Conservation (phyloP, 2,113 vertebrate species). For the Pelvicachromis taeniatus region DNA sequence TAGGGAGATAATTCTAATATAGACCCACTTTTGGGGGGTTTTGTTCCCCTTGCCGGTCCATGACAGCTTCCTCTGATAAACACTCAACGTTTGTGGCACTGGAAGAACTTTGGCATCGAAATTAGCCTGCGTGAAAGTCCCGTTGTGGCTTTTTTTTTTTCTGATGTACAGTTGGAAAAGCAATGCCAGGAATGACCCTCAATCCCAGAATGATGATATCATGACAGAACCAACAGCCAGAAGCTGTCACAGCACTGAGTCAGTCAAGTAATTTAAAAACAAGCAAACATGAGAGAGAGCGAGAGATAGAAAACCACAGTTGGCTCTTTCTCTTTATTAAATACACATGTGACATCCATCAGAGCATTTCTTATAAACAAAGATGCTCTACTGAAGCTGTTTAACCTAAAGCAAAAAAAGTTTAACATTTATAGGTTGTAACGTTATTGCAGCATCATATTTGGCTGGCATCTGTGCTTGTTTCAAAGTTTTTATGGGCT, state of each 20-base stretch:
- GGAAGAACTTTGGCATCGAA: not conserved
- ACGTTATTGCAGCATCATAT: not conserved
- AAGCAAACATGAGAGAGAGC: not conserved
- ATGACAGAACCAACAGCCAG: not conserved
- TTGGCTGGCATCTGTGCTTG: not conserved
- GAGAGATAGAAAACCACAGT: not conserved
- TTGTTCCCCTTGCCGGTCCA: not conserved
- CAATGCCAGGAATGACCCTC: not conserved
- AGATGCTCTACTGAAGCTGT: not conserved
- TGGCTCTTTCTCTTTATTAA: not conserved
- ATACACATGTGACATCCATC: not conserved
- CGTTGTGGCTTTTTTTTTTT: not conserved
- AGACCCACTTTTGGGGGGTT: not conserved
- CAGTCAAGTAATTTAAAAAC: not conserved
- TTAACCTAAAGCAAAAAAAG: not conserved
- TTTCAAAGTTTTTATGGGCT: not conserved
- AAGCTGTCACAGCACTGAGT: not conserved
- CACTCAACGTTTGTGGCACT: not conserved
- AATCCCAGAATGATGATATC: slow-evolving; percentile 2
- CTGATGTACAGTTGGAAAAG: not conserved
- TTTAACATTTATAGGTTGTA: not conserved
- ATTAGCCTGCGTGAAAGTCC: not conserved
- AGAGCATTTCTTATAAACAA: not conserved
- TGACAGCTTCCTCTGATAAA: rapidly evolving
- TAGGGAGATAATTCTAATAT: rapidly evolving